Percentiles rank a stretch among this genome's conserved stretches.
Conservation (phyloP, 2,113 vertebrate genomes). For the Dendropsophus ebraccatus region DNA sequence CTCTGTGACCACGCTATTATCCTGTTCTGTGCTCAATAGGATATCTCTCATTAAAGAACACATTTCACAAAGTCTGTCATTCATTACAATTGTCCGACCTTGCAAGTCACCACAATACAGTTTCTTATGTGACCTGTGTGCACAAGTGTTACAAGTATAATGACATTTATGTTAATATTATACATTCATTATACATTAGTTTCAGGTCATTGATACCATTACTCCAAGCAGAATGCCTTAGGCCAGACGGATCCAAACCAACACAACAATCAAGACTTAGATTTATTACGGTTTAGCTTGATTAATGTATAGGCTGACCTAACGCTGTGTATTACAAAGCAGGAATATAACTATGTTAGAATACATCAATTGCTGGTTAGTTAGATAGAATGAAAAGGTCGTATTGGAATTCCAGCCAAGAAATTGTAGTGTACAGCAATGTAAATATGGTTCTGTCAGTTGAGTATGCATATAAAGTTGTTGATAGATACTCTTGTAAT, state of each 20-base stretch:
- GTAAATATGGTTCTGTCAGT: too few species aligned
- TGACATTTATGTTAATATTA: conserved; percentile 36
- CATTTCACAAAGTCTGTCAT: conserved; percentile 26
- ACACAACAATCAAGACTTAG: background rate
- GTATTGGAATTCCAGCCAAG: background rate
- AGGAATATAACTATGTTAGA: background rate
- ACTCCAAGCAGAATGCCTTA: background rate
- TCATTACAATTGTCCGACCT: conserved; percentile 26
- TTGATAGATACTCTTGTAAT: too few species aligned
- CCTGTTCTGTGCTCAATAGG: background rate
- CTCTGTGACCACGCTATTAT: conserved; percentile 9
- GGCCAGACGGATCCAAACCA: background rate
- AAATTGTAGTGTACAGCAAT: too few species aligned
- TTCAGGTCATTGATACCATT: conserved; percentile 23
- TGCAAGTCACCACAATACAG: conserved; percentile 11
- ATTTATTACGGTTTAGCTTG: background rate
- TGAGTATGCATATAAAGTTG: too few species aligned
- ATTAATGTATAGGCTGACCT: background rate
- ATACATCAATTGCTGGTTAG: background rate
- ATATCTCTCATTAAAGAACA: conserved; percentile 24
- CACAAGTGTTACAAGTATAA: background rate
- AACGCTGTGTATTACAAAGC: background rate
- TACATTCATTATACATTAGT: conserved; percentile 20
- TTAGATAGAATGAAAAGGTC: conserved; percentile 9
- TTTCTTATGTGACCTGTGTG: conserved; percentile 3